These are phyloP conservation scores for Ariopsis seemanni DNA, from an alignment of 2,113 vertebrate genomes.

Conservation along the genomic window DNA sequence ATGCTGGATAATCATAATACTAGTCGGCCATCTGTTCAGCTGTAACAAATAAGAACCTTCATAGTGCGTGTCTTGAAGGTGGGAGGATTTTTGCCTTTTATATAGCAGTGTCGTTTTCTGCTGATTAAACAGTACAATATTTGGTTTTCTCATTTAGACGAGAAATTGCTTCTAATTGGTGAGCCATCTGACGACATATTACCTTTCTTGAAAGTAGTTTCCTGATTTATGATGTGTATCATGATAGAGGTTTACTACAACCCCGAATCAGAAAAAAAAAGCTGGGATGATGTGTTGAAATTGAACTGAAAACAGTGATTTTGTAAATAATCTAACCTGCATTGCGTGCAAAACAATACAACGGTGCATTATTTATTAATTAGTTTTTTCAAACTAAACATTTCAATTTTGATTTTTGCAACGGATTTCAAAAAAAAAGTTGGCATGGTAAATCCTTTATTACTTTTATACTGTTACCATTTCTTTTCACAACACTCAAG, in stretches of 20 bases:
- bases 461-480: too few species aligned
- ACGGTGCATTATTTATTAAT: too few species aligned
- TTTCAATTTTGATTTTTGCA: too few species aligned
- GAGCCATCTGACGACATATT: background rate
- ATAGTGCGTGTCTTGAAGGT: slow-evolving; percentile 22
- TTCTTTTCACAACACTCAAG: too few species aligned
- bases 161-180: background rate
- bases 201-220: background rate
- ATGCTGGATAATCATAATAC: slow-evolving; percentile 43
- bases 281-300: too few species aligned
- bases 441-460: too few species aligned
- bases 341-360: too few species aligned
- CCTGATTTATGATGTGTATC: background rate
- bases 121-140: background rate
- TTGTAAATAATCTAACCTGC: too few species aligned
- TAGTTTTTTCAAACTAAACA: too few species aligned
- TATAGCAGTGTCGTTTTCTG: slow-evolving; percentile 50
- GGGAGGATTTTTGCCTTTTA: slow-evolving; percentile 42
- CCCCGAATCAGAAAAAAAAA: too few species aligned
- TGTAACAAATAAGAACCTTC: slow-evolving; percentile 25
- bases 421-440: too few species aligned
- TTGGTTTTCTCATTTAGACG: background rate
- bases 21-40: slow-evolving; percentile 38
- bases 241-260: background rate
- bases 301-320: too few species aligned